These are phyloP conservation scores for Drosophila formosana DNA, from an alignment of 2,888 invertebrate genomes.

Conservation along the genomic window DNA sequence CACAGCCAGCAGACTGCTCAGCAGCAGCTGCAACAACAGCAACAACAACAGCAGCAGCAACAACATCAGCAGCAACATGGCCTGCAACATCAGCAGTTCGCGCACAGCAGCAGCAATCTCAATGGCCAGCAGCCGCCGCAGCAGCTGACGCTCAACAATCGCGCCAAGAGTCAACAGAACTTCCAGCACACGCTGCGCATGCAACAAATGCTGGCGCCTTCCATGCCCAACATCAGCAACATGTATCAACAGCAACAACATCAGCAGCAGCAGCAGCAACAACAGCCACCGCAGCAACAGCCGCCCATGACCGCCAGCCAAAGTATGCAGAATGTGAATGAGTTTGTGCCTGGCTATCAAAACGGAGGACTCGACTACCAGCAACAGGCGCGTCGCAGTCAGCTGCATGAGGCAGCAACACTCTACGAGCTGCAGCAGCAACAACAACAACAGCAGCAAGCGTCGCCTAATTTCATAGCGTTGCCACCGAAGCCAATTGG, in stretches of 20 bases:
- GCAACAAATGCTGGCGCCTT: conserved; percentile 85
- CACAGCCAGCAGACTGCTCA: conserved; percentile 78
- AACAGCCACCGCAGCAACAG: conserved; percentile 48
- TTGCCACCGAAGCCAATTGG: conserved; percentile 81
- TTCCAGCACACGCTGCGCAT: conserved; percentile 83
- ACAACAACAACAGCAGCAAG: conserved; percentile 81
- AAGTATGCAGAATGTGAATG: conserved; percentile 85
- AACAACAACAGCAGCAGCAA: conserved; percentile 74
- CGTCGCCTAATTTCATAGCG: conserved; percentile 83
- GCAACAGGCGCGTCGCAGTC: conserved; percentile 75
- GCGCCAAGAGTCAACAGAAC: conserved; percentile 79
- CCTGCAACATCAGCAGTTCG: conserved; percentile 79
- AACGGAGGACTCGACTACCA: conserved; percentile 69
- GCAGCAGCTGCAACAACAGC: conserved; percentile 78
- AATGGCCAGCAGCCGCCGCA: conserved; percentile 76
- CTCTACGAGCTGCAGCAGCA: conserved; percentile 65
- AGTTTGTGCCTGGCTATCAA: conserved; percentile 66
- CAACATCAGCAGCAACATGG: conserved; percentile 72
- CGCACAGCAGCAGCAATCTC: conserved; percentile 83
- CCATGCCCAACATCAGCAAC: conserved; percentile 85
- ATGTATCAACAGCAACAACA: conserved; percentile 80
- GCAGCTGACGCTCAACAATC: conserved; percentile 76
- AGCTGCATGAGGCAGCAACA: conserved; percentile 88
- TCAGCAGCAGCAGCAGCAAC: conserved; percentile 68
- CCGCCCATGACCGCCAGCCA: conserved; percentile 82